Conservation (phyloP, 1,140 invertebrate genomes). For the Oryctes rhinoceros region DNA sequence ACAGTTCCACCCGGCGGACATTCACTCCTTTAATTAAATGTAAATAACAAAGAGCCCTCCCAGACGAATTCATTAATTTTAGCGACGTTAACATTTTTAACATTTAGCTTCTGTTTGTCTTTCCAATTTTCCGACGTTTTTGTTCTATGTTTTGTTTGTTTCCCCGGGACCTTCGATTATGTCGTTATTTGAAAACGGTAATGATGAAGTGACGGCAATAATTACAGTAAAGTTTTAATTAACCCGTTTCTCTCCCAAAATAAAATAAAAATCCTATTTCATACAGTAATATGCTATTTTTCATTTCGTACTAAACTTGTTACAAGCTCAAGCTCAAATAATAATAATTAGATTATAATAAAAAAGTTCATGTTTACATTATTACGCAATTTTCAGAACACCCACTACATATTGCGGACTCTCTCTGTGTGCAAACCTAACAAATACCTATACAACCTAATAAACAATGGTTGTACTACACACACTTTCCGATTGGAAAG, state of each 20-base stretch:
- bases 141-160: background rate
- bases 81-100: slow-evolving; percentile 6
- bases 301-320: background rate
- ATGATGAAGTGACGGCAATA: background rate
- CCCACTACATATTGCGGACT: background rate
- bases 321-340: background rate
- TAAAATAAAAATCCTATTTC: background rate
- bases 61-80: slow-evolving; percentile 13
- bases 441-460: background rate
- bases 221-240: background rate
- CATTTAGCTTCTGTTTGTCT: background rate
- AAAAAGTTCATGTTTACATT: background rate
- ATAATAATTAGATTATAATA: background rate
- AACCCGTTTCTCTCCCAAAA: background rate
- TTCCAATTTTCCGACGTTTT: background rate
- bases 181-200: background rate
- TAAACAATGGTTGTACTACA: background rate
- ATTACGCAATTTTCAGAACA: background rate
- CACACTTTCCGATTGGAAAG: background rate
- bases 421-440: background rate
- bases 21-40: slow-evolving; percentile 4
- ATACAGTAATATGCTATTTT: background rate
- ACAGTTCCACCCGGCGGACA: background rate
- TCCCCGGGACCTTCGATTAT: background rate
- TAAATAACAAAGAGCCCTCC: background rate